phyloP scores from a whole-genome alignment of 1,140 invertebrate species.

The Trichonephila clavipes region DNA sequence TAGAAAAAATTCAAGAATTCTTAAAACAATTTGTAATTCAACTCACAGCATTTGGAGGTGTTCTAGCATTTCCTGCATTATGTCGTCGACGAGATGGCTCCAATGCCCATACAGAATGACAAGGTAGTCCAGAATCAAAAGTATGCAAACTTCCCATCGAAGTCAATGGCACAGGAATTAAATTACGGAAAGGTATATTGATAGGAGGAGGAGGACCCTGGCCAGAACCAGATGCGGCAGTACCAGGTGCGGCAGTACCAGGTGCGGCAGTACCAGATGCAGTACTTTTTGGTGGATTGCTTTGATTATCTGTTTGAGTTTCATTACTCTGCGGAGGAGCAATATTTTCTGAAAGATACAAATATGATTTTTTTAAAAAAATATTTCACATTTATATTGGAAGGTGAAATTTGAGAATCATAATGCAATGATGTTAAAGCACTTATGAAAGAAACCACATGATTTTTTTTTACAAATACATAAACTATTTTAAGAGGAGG shows the following conservation, averaged over 20 bases:
- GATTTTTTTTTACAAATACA: no score
- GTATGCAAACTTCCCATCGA: slow-evolving; percentile 78
- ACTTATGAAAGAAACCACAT: no score
- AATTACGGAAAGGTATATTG: slow-evolving; percentile 21
- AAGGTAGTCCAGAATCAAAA: slow-evolving; percentile 87
- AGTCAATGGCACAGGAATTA: slow-evolving; percentile 72
- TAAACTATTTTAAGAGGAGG: no score
- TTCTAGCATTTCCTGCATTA: slow-evolving; percentile 80
- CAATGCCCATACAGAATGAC: slow-evolving; percentile 83
- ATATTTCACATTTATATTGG: no score
- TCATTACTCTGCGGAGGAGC: not conserved
- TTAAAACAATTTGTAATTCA: not conserved
- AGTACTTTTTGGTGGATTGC: not conserved
- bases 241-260: no score
- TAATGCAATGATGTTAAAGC: no score
- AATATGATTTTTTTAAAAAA: not conserved
- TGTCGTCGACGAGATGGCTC: slow-evolving; percentile 79
- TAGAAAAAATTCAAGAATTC: not conserved
- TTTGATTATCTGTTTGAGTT: not conserved
- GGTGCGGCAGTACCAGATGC: not conserved
- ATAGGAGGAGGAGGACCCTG: slow-evolving; percentile 28
- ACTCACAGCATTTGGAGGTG: not conserved
- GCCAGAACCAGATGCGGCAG: not conserved
- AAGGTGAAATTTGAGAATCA: no score
- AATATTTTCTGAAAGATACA: not conserved